Evolutionary conservation across 2,797 vertebrate species (phyloP).

Genomic region (Sebastes hopkinsi): DNA sequence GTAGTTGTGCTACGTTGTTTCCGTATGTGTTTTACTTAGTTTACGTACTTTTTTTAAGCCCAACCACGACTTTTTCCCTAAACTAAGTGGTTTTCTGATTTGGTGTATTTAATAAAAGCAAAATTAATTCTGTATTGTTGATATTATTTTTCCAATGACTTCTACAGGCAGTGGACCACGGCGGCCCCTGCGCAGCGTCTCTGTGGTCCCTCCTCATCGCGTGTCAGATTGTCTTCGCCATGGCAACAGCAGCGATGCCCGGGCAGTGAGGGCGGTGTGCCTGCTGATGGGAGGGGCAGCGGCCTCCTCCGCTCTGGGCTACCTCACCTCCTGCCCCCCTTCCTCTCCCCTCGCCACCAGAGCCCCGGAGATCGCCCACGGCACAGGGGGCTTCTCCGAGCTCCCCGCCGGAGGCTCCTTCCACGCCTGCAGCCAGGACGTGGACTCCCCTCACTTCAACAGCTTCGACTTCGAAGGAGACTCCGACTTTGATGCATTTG

Average conservation of each 20-base stretch:
- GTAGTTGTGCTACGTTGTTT: too few species aligned
- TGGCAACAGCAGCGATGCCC: conserved; percentile 83
- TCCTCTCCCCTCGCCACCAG: conserved; percentile 59
- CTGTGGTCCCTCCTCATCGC: conserved; percentile 68
- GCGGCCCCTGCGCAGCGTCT: conserved; percentile 57
- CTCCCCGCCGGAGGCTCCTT: conserved; percentile 63
- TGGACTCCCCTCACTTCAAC: conserved; percentile 81
- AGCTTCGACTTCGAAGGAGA: conserved; percentile 87
- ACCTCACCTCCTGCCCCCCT: conserved; percentile 82
- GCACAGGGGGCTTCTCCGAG: conserved; percentile 70
- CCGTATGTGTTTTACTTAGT: too few species aligned
- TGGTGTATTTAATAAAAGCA: background rate
- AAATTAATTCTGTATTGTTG: background rate
- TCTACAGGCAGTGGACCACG: conserved; percentile 54
- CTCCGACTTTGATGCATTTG: conserved; percentile 86
- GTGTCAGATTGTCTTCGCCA: conserved; percentile 86
- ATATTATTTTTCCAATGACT: background rate
- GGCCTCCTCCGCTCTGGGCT: conserved; percentile 84
- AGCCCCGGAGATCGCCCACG: conserved; percentile 59
- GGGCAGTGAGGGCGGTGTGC: conserved; percentile 84
- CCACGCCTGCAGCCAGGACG: conserved; percentile 80
- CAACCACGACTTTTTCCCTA: too few species aligned
- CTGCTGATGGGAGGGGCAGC: conserved; percentile 87
- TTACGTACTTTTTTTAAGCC: too few species aligned
- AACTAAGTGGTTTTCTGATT: too few species aligned